Evolutionary conservation across 2,797 vertebrate species (phyloP).

Genomic region (Xiphorhynchus erythropygius): DNA sequence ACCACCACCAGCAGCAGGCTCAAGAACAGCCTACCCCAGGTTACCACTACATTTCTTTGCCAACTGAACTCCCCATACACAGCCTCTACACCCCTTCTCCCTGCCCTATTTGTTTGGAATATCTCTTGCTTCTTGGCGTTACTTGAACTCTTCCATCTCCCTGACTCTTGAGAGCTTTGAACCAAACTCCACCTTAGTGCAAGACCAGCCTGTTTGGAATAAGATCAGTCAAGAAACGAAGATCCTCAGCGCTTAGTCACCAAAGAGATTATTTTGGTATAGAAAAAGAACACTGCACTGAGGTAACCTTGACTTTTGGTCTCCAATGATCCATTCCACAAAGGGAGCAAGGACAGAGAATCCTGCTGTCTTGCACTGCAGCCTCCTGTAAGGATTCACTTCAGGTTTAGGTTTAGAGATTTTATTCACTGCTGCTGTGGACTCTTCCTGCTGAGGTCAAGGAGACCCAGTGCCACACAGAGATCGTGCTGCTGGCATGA

Average conservation of each 20-base stretch:
- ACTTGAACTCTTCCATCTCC: not conserved
- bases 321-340: not conserved
- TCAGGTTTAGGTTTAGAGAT: not conserved
- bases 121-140: not conserved
- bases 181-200: not conserved
- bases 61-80: not conserved
- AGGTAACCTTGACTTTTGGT: not conserved
- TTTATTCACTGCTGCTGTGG: not conserved
- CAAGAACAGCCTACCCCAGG: not conserved
- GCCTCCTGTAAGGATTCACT: not conserved
- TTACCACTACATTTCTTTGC: not conserved
- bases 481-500: not conserved
- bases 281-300: not conserved
- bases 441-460: not conserved
- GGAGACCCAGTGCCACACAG: accelerated
- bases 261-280: not conserved
- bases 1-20: not conserved
- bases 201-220: not conserved
- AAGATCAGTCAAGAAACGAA: not conserved
- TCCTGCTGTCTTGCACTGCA: not conserved
- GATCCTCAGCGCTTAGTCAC: not conserved
- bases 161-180: not conserved
- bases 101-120: not conserved
- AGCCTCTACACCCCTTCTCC: not conserved
- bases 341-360: not conserved